Conservation (phyloP, 1,140 invertebrate species). For the Scaptomyza montana region DNA sequence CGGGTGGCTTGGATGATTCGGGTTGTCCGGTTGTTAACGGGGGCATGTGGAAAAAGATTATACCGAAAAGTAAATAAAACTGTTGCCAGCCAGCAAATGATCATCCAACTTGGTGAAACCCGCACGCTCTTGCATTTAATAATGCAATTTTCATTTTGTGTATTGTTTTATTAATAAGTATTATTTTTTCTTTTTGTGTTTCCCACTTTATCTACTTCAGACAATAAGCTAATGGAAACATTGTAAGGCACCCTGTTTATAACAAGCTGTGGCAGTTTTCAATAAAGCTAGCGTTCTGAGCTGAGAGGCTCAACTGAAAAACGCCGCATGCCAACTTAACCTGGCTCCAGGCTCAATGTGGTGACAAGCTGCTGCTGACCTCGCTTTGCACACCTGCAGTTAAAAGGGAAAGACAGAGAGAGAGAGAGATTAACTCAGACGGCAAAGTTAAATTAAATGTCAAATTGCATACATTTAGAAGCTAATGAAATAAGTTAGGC, state of each 20-base stretch:
- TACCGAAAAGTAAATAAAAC: slow-evolving; percentile 61
- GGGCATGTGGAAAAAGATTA: slow-evolving; percentile 44
- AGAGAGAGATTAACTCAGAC: slow-evolving; percentile 8
- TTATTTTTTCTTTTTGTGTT: background rate
- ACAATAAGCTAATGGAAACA: no score
- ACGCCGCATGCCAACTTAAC: background rate
- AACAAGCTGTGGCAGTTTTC: background rate
- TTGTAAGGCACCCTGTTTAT: no score
- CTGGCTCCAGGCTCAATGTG: background rate
- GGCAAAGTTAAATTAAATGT: slow-evolving; percentile 81
- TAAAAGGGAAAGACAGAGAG: background rate
- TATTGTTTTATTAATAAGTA: background rate
- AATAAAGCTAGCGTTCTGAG: background rate
- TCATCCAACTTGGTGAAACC: slow-evolving; percentile 32
- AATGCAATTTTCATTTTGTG: slow-evolving; percentile 26
- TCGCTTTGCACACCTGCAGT: slow-evolving; percentile 21
- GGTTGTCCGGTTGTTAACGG: no score
- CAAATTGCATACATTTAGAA: slow-evolving; percentile 81
- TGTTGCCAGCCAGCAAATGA: slow-evolving; percentile 26
- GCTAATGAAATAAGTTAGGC: slow-evolving; percentile 80
- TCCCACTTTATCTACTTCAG: background rate
- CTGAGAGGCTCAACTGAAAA: background rate
- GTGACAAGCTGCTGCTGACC: slow-evolving; percentile 28
- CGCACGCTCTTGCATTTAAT: slow-evolving; percentile 32
- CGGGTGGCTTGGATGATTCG: no score